phyloP scores from a whole-genome alignment of 1,140 invertebrate species.

The Chrysomallon squamiferum region DNA sequence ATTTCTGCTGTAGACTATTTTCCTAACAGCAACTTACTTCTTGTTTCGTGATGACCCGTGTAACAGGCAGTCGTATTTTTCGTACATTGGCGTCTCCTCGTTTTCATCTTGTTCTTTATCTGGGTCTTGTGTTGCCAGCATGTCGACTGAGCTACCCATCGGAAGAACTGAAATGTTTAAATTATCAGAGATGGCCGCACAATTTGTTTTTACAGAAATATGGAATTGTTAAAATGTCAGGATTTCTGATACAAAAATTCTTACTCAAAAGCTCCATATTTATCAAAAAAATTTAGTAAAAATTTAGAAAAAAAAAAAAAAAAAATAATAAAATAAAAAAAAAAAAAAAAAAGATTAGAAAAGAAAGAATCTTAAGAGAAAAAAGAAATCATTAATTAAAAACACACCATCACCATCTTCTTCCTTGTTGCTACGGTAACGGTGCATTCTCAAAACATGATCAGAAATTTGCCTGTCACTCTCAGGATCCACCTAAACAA shows the following conservation, averaged over 20 bases:
- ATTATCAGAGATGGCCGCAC: too few relatives aligned
- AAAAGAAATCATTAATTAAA: too few relatives aligned
- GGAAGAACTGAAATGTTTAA: constrained; percentile 77
- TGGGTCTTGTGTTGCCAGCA: constrained; percentile 77
- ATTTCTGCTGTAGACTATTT: too few relatives aligned
- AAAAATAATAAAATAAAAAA: too few relatives aligned
- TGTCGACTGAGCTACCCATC: constrained; percentile 79
- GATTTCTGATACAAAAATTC: too few relatives aligned
- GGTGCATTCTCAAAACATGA: constrained; percentile 96
- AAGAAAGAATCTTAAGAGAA: too few relatives aligned
- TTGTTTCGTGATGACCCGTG: constrained; percentile 72
- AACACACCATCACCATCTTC: constrained; percentile 92
- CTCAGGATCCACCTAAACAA: constrained; percentile 76
- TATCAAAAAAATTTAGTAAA: too few relatives aligned
- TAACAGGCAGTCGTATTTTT: constrained; percentile 91
- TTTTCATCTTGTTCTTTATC: constrained; percentile 72
- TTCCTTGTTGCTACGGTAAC: constrained; percentile 89
- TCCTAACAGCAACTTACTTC: constrained; percentile 34
- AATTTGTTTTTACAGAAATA: too few relatives aligned
- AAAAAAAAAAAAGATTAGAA: too few relatives aligned
- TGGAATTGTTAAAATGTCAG: too few relatives aligned
- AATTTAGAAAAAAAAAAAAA: too few relatives aligned
- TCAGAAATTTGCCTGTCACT: constrained; percentile 92
- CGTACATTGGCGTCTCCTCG: constrained; percentile 77
- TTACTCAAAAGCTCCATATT: too few relatives aligned